A percentile compares a stretch with the other conserved stretches of the same genome.
These are phyloP conservation scores for Mesoclemmys tuberculata DNA, from an alignment of 2,113 vertebrate genomes.

Conservation along the genomic window DNA sequence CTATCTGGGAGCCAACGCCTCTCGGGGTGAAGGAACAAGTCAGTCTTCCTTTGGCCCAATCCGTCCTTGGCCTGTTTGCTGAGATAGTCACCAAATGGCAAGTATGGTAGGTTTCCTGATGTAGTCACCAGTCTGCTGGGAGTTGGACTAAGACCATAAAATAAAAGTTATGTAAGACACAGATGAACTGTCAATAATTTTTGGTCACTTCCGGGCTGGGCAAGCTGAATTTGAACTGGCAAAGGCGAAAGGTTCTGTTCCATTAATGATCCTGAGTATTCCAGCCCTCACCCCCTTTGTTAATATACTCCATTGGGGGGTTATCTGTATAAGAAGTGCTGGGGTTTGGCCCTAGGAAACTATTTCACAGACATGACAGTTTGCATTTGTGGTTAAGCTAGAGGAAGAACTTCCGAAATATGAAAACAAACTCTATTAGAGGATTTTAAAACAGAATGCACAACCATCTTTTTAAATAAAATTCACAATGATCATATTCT, in stretches of 20 bases:
- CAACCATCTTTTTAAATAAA: constrained; percentile 52
- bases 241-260: not conserved
- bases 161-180: not conserved
- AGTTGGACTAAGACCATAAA: constrained; percentile 8
- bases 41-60: not conserved
- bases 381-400: not conserved
- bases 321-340: not conserved
- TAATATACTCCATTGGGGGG: rapidly evolving
- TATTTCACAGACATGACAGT: not conserved
- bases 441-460: constrained; percentile 46
- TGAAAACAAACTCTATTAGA: constrained; percentile 11
- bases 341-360: not conserved
- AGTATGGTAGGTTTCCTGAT: not conserved
- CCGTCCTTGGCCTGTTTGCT: not conserved
- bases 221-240: not conserved
- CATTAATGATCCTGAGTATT: not conserved
- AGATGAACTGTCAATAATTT: not conserved
- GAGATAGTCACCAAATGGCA: not conserved
- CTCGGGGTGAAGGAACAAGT: not conserved
- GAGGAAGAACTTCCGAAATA: constrained; percentile 10
- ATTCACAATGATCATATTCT: not conserved
- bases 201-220: not conserved
- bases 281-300: not conserved
- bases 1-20: not conserved
- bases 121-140: not conserved